phyloP scores from a whole-genome alignment of 2,797 vertebrate genomes.

The Chrysolophus pictus region DNA sequence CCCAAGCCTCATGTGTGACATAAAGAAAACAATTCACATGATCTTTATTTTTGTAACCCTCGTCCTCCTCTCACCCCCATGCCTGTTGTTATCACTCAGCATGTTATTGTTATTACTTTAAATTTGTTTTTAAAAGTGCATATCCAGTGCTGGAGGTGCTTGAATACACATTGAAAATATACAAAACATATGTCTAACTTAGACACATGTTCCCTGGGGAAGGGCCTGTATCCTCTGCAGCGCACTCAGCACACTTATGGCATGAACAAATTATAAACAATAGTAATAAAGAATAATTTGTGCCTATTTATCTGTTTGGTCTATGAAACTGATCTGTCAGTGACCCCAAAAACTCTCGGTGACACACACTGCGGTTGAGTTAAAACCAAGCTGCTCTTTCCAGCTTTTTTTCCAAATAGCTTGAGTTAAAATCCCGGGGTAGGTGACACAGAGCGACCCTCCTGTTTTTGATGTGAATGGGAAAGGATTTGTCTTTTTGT shows the following conservation, averaged over 20 bases:
- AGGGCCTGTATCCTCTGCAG: conserved; percentile 14
- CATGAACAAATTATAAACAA: conserved; percentile 62
- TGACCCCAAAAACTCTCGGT: conserved; percentile 52
- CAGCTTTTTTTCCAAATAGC: conserved; percentile 36
- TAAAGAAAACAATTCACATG: conserved; percentile 71
- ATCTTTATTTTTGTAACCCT: conserved; percentile 73
- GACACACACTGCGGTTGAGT: conserved; percentile 22
- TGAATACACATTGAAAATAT: conserved; percentile 64
- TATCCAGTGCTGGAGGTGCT: conserved; percentile 62
- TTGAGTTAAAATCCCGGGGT: conserved; percentile 64
- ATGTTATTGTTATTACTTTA: conserved; percentile 70
- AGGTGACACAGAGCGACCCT: conserved; percentile 61
- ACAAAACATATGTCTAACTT: conserved; percentile 63
- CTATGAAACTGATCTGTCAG: conserved; percentile 48
- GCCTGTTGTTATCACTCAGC: conserved; percentile 73
- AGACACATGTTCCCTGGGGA: not conserved
- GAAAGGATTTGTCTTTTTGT: conserved; percentile 72
- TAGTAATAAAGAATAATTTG: conserved; percentile 52
- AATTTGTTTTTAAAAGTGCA: conserved; percentile 74
- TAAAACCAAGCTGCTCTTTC: conserved; percentile 62
- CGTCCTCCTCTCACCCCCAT: conserved; percentile 63
- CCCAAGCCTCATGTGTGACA: conserved; percentile 56
- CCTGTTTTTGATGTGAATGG: conserved; percentile 67
- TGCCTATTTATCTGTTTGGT: conserved; percentile 70
- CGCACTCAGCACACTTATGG: conserved; percentile 44